These are phyloP conservation scores for Brachionus asplanchnoidis DNA, from an alignment of 1,140 invertebrate species.

Conservation along the genomic window DNA sequence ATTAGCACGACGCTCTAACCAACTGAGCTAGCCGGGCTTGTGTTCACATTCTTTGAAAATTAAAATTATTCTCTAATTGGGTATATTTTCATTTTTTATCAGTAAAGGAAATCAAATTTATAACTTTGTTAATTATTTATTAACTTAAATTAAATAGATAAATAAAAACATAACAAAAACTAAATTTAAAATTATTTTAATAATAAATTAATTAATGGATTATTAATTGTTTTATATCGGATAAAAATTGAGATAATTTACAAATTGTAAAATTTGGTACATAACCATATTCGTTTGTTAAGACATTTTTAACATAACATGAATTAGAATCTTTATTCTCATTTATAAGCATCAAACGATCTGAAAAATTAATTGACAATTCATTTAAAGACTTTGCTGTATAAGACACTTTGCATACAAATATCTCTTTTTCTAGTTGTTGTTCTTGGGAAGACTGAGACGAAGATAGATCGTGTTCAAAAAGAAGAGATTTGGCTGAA, in stretches of 20 bases:
- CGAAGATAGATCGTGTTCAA: neutral
- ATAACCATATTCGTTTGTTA: neutral
- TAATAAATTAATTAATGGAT: neutral
- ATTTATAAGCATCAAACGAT: neutral
- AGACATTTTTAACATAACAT: neutral
- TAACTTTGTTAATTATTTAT: no score
- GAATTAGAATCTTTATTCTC: neutral
- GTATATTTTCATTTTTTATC: no score
- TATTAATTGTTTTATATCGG: neutral
- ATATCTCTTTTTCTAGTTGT: neutral
- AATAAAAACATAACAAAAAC: neutral
- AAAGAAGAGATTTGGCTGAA: neutral
- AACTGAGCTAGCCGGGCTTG: neutral
- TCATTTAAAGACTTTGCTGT: neutral
- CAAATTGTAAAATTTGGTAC: neutral
- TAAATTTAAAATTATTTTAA: neutral
- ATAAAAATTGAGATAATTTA: neutral
- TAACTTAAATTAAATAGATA: neutral
- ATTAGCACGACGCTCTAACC: neutral
- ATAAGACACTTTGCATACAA: neutral
- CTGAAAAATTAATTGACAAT: neutral
- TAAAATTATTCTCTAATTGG: no score
- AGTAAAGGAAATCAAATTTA: no score
- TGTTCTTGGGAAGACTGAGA: neutral
- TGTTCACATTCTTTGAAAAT: no score